These are phyloP conservation scores for Adelges cooleyi DNA, from an alignment of 1,140 invertebrate genomes.

Conservation along the genomic window DNA sequence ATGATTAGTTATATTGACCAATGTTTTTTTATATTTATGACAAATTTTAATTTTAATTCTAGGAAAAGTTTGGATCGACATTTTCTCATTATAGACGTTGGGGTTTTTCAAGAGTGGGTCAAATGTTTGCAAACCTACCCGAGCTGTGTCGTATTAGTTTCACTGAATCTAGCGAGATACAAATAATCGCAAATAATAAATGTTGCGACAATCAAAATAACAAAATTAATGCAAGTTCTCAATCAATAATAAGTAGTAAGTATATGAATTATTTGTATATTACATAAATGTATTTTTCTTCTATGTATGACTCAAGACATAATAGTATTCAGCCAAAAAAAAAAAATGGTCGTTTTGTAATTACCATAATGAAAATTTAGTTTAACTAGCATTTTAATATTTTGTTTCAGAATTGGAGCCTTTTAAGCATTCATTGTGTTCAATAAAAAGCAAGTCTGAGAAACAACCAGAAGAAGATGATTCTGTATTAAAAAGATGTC, in stretches of 20 bases:
- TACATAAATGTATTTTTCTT: too few species aligned
- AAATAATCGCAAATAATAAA: conserved; percentile 9
- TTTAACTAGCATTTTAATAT: not conserved
- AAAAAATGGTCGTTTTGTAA: too few species aligned
- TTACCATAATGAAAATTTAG: not conserved
- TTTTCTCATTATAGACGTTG: conserved; percentile 16
- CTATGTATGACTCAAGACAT: too few species aligned
- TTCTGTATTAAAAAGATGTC: not conserved
- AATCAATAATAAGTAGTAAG: too few species aligned
- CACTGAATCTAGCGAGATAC: not conserved
- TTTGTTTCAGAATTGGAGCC: not conserved
- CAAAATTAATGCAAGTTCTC: not conserved
- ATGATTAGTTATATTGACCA: too few species aligned
- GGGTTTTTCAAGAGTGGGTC: conserved; percentile 11
- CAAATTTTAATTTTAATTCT: not conserved
- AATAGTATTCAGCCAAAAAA: too few species aligned
- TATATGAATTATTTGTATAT: too few species aligned
- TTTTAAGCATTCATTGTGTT: not conserved
- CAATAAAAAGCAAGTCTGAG: not conserved
- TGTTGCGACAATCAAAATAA: not conserved
- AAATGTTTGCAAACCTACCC: conserved; percentile 13
- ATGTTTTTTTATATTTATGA: too few species aligned
- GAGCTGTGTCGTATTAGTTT: conserved; percentile 3
- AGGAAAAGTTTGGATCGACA: conserved; percentile 14
- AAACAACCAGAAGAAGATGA: not conserved